Evolutionary conservation across 1,140 invertebrate species (phyloP), one percentile per base, ranked within the genome.

Genomic region (Archegozetes longisetosus): DNA sequence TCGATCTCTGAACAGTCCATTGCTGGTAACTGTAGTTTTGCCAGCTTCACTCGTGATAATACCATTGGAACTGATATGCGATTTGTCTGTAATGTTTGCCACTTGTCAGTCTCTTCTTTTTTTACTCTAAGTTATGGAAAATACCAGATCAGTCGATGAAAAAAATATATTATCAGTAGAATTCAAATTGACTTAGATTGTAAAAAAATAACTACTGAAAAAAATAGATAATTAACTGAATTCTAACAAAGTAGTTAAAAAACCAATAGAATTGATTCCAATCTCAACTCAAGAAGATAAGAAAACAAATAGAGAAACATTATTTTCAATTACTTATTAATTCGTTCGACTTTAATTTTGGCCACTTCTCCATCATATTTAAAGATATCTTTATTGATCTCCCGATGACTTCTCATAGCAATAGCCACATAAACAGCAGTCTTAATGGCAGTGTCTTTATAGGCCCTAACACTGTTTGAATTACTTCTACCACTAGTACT

Each of bases 361-460:
- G n/a, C n/a, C 49, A 23, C 23, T n/a, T 59, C 23, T n/a, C 23
- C 3, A 9, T 2, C n/a, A 52, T 27, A 23, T 20, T 22, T 22
- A 51, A 2, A 27, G 4, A 22, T 3, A 26, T 48, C 22, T 28
- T 52, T 40, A 9, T 22, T 17, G 32, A 12, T 17, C 3, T 13
- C 2, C 14, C 28, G 1, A 27, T 27, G 17, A 12, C 27, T 12
- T 47, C 32, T 60, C 13, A 26, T 17, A 26, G 62, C 55, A 2
- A 62, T 13, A 12, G 61, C 61, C 14, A 62, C 14, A 32, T 60
- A 62, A 22, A 62, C 61, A 29, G 56, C 54, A 29, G 61, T 59
- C n/a, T 61, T 23, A 29, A 62, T 40, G 6, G 14, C 9, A 20
- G 25, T 62, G 3, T 60, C 57, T 13, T 26, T 14, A 28, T 60